Evolutionary conservation across 2,113 vertebrate species (phyloP), one percentile per base, ranked within the genome.

Genomic region (Galemys pyrenaicus): DNA sequence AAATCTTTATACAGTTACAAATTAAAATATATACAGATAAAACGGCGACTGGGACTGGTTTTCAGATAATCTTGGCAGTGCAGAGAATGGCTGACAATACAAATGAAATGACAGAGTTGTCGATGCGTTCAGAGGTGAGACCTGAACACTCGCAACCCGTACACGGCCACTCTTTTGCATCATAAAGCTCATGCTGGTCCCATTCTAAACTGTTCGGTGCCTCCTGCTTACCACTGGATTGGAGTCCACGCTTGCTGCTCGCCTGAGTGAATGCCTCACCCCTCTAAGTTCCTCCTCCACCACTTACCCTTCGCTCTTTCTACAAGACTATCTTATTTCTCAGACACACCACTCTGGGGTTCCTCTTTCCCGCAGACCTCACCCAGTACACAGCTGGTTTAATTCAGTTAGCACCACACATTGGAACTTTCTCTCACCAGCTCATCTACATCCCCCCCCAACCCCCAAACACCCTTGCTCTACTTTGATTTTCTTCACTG

Each of bases 11-110:
- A 58, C 1, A 93, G 44, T 39, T 80, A 79, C 6, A 79, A 96
- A 95, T 74, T 80, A 35, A 95, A 85, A 79, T 58, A 88, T 11
- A 81, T 35, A 11, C 44, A 95, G n/a, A 60, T 41, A n/a, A 79
- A 80, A 60, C 49, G 15, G 79, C 37, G 3, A 2, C 35, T 62
- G 60, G 3, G 16, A 91, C 0, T 60, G 5, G 39, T 5, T 89
- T 79, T 24, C 87, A 90, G 90, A 68, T 10, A 35, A 20, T 62
- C 9, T 13, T 64, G 24, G 9, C 17, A 58, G 5, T 32, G 4
- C 3, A 11, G 13, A 51, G 24, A 71, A 90, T 22, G 35, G 20
- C 0, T 65, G n/a, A 74, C 13, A 24, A 58, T 37, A 37, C 24
- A 71, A 89, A 82, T 44, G 9, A 79, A 83, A 28, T 8, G 65